phyloP scores from a whole-genome alignment of 2,888 invertebrate species.

The Phyto melanocephala region DNA sequence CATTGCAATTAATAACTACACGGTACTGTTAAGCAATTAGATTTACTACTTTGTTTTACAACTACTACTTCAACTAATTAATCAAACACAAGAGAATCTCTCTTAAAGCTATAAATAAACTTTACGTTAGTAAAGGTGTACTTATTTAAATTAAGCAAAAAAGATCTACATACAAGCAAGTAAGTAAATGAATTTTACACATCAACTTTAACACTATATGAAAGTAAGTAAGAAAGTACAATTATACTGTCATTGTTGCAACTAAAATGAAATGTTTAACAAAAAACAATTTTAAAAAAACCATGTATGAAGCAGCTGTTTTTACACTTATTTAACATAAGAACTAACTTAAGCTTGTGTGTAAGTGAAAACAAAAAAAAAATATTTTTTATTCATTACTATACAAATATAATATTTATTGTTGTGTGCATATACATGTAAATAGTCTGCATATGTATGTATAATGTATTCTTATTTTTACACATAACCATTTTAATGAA shows the following conservation, averaged over 20 bases:
- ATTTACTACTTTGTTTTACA: slow-evolving; percentile 13
- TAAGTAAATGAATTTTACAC: neutral
- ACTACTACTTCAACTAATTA: slow-evolving; percentile 32
- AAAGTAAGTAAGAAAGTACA: too few relatives aligned
- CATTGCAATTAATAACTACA: too few relatives aligned
- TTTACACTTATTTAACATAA: too few relatives aligned
- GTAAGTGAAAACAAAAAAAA: too few relatives aligned
- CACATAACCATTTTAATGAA: slow-evolving; percentile 24
- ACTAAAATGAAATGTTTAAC: neutral
- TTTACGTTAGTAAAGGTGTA: neutral
- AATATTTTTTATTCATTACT: slow-evolving; percentile 5
- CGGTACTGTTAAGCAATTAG: neutral
- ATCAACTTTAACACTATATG: neutral
- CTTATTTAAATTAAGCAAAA: slow-evolving; percentile 13
- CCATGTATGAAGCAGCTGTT: too few relatives aligned
- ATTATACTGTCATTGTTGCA: neutral
- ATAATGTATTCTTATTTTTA: neutral
- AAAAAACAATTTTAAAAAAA: too few relatives aligned
- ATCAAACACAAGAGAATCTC: neutral
- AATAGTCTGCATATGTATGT: neutral
- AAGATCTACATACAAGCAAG: neutral
- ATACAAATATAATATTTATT: slow-evolving; percentile 31
- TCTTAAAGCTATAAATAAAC: neutral
- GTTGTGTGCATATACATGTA: slow-evolving; percentile 9
- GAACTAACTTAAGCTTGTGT: too few relatives aligned